Base-by-base conservation (phyloP, 2,888 invertebrate species). In the Acleris holmiana region DNA sequence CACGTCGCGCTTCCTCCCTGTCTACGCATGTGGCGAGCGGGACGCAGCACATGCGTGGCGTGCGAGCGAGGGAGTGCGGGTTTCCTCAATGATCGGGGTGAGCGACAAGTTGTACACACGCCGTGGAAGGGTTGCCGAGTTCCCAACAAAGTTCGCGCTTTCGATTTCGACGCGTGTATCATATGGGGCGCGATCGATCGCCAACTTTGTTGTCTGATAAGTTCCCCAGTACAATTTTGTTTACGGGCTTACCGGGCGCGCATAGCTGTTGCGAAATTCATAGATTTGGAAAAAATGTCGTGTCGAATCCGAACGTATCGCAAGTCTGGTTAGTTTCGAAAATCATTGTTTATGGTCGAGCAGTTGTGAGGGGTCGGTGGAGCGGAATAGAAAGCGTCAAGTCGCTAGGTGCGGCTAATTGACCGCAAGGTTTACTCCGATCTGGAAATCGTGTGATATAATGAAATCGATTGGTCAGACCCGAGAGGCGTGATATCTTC, bases 341-440 rank as follows among this genome's bases (percentile, higher is more conserved):
- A 91, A 88, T 82, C 84, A 85, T 89, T 89, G 89, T 91, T 87
- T 89, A 87, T 89, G 91, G 84, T 90, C 85, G 85, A 88, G 78
- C 83, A 85, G 86, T 79, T 87, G 80, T 79, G 83, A 87, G 86
- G 84, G 86, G 84, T 83, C 79, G 80, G 78, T 78, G 80, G 82
- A 79, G 80, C 80, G 80, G 88, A 89, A 88, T 91, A 91, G 91
- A 91, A 91, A 91, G 91, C 91, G 89, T 86, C 89, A 84, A 88
- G 83, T 79, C 80, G 79, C 75, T 80, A 55, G 81, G 77, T 83
- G 82, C 83, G 79, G 83, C 89, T 89, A 90, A 91, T 88, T 88
- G 90, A 89, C 91, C 91, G 80, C 90, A 90, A 89, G 85, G 84
- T 89, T 88, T 85, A 85, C 86, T 77, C 84, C 81, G 79, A 84